These are phyloP conservation scores for Cavia aperea DNA, from an alignment of 2,113 vertebrate genomes.

Conservation along the genomic window DNA sequence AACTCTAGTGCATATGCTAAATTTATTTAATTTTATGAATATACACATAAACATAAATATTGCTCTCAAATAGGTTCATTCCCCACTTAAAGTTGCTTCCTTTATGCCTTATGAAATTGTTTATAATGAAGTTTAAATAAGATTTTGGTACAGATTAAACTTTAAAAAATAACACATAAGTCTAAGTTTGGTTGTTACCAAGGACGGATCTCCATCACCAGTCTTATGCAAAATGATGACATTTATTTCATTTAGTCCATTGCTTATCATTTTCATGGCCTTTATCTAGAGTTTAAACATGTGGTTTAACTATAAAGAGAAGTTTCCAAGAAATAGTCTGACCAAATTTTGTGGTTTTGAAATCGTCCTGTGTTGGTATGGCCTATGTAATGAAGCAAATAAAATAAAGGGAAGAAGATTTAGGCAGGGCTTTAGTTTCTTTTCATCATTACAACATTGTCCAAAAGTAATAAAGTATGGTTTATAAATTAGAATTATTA, in stretches of 20 bases:
- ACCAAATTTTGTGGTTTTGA: conserved; percentile 45
- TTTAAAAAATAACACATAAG: conserved; percentile 1
- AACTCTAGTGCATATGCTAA: not conserved
- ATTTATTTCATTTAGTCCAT: not conserved
- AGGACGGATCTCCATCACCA: not conserved
- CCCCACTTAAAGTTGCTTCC: not conserved
- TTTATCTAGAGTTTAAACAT: conserved; percentile 19
- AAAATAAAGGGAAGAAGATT: conserved; percentile 51
- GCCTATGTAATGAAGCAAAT: not conserved
- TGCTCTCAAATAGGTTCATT: not conserved
- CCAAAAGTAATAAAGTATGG: not conserved
- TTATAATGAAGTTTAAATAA: conserved; percentile 27
- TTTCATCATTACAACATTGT: conserved; percentile 1
- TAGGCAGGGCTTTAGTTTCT: conserved; percentile 51
- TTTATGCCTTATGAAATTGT: conserved; percentile 1
- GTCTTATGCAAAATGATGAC: not conserved
- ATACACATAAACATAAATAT: not conserved
- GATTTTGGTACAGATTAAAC: conserved; percentile 14
- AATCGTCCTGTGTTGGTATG: conserved; percentile 30
- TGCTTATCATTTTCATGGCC: not conserved
- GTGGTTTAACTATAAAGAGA: conserved; percentile 22
- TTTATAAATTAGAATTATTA: conserved; percentile 24
- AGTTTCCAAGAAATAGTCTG: conserved; percentile 40
- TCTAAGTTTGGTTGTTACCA: not conserved
- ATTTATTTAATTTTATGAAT: not conserved